Percentiles rank a stretch among this genome's conserved stretches.
These are phyloP conservation scores for Pseudoips prasinana DNA, from an alignment of 2,888 invertebrate genomes.

Conservation along the genomic window DNA sequence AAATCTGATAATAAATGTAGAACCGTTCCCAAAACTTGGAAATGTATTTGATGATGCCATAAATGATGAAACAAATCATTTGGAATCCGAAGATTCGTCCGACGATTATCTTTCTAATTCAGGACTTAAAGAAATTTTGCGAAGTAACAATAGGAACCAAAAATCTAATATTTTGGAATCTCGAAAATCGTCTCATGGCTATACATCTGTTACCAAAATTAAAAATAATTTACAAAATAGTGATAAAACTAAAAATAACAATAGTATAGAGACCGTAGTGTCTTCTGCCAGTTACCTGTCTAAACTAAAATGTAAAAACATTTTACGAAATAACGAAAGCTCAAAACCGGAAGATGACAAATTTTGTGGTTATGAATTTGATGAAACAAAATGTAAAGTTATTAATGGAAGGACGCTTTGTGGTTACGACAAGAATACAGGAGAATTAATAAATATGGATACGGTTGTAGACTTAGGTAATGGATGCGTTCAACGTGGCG, in stretches of 20 bases:
- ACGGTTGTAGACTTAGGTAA: conserved; percentile 41
- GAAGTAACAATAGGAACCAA: not conserved
- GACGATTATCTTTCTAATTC: conserved; percentile 18
- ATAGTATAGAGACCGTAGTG: conserved; percentile 10
- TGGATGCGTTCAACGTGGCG: conserved; percentile 49
- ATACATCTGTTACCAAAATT: conserved; percentile 48
- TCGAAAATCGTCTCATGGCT: conserved; percentile 21
- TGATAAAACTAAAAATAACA: conserved; percentile 38
- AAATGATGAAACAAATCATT: conserved; percentile 32
- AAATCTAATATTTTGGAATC: too few species aligned
- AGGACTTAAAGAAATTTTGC: not conserved
- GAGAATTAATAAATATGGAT: conserved; percentile 26
- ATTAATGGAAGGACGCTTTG: conserved; percentile 54
- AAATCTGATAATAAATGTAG: conserved; percentile 22
- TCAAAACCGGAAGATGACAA: conserved; percentile 1
- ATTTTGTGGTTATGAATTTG: conserved; percentile 48
- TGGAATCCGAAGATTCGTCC: conserved; percentile 7
- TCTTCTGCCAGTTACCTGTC: conserved; percentile 16
- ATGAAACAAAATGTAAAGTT: conserved; percentile 48
- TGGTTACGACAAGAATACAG: conserved; percentile 62
- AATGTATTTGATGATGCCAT: conserved; percentile 40
- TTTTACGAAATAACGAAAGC: not conserved
- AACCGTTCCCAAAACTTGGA: conserved; percentile 49
- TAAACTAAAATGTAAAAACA: conserved; percentile 5
- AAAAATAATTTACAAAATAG: conserved; percentile 38